A percentile compares a stretch with the other conserved stretches of the same genome.
These are phyloP conservation scores for Eurosta solidaginis DNA, from an alignment of 1,140 invertebrate genomes.

Conservation along the genomic window DNA sequence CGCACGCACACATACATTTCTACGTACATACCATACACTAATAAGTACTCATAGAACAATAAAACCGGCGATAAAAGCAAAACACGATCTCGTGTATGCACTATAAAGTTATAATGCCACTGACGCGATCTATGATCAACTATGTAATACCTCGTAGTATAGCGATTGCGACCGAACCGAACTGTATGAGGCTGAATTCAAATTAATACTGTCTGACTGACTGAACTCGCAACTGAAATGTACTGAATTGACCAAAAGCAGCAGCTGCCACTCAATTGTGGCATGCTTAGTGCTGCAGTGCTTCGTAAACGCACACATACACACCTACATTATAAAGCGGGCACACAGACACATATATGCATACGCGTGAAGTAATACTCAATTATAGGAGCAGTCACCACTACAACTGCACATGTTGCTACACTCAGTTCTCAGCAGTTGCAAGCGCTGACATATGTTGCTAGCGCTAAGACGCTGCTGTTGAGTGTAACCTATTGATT, in stretches of 20 bases:
- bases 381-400: neutral
- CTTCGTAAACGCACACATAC: neutral
- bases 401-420: neutral
- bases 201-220: constrained; percentile 13
- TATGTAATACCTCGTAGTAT: too few species aligned
- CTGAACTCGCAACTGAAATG: neutral
- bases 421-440: neutral
- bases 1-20: neutral
- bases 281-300: neutral
- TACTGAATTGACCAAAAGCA: neutral
- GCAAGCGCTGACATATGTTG: neutral
- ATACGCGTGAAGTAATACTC: neutral
- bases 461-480: neutral
- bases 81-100: neutral
- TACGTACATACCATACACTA: too few species aligned
- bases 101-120: neutral
- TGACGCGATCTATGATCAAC: neutral
- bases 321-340: neutral
- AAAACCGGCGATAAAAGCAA: neutral
- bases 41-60: too few species aligned
- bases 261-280: neutral
- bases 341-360: neutral
- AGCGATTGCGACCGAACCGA: neutral
- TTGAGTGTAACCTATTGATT: too few species aligned
- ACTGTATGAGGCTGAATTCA: neutral